Base-by-base conservation (phyloP, 2,888 invertebrate genomes). In the Drosophila putrida region DNA sequence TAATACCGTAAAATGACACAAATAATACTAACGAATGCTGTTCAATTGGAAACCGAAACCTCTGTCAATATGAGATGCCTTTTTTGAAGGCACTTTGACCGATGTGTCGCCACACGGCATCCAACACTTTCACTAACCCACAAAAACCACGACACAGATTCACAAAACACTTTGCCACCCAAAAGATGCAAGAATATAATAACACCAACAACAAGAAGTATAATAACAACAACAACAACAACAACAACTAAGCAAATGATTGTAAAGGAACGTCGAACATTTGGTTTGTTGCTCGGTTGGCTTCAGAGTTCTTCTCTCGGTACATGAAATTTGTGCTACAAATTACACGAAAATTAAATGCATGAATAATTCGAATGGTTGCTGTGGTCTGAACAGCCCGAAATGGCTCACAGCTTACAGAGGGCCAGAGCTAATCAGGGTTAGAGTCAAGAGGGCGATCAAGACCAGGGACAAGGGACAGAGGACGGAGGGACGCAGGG, bases 311-410 rank as follows among this genome's bases (percentile, higher is more conserved):
- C 38, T 50, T 60, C 47, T 46, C 35, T 82, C 71, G 70, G 70
- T 63, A 72, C 86, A 80, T 73, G 71, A 88, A 79, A 88, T 73
- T 88, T 71, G 71, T 85, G 86, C 86, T 88, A 71, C 81, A 83
- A 88, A 83, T 83, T 83, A 83, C 87, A 83, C 78, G 87, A 85
- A 82, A 87, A 85, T 89, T 87, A 87, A 85, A 87, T 84, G 85
- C 85, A 85, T 85, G 85, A 89, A 85, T 85, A 85, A 85, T 89
- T 85, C 85, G 70, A 78, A 89, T 87, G 89, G 85, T 89, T 89
- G 75, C 89, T 87, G 84, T 85, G 89, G 89, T 89, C 84, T 65
- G 64, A 69, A 74, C 71, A 58, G 76, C 63, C 80, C 75, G 53
- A 77, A 75, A 79, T 58, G 55, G 54, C 59, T 47, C 47, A 63